Evolutionary conservation across 2,797 vertebrate genomes (phyloP), one percentile per base, ranked within the genome.

Genomic region (Lycodopsis pacificus): DNA sequence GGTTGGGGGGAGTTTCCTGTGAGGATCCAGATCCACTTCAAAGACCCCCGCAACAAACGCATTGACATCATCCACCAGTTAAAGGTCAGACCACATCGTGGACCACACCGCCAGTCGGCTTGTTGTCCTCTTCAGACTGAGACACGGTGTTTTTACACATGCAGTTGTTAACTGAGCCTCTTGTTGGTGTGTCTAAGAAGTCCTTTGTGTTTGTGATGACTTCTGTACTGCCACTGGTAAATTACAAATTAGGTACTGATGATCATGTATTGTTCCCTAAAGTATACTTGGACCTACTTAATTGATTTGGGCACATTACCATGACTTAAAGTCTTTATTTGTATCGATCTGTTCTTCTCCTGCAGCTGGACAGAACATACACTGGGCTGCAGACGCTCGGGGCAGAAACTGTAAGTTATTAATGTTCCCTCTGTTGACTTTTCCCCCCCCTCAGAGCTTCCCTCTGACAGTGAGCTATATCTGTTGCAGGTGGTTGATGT

Each of bases 1-100:
- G 98, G 98, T 57, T 99, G 98, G 98, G 98, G 98, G 73, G 98
- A 99, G 87, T 99, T 99, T 93, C 98, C 98, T 42, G 98, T 99
- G 80, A 96, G 98, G 88, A 97, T 99, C 84, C 98, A 99, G 95
- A 98, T 99, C 90, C 98, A 99, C 90, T 99, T 99, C 94, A 99
- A 98, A 95, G 98, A 99, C 88, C 96, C 95, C 86, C 97, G 97
- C 88, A 99, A 99, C 96, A 99, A 99, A 93, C 96, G 98, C 86
- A 97, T 99, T 19, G 98, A 99, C 92, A 99, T 99, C 94, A 99
- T 99, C 91, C 98, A 99, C 92, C 97, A 98, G 85, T 91, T 99
- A 81, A 99, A 99, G 97, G 98, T 99, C 96, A 84, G 92, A 68
- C 57, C 65, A 64, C 68, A 53, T 80, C 40, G 11, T 0, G 65